phyloP scores from a whole-genome alignment of 2,113 vertebrate genomes.

The Epinephelus fuscoguttatus region DNA sequence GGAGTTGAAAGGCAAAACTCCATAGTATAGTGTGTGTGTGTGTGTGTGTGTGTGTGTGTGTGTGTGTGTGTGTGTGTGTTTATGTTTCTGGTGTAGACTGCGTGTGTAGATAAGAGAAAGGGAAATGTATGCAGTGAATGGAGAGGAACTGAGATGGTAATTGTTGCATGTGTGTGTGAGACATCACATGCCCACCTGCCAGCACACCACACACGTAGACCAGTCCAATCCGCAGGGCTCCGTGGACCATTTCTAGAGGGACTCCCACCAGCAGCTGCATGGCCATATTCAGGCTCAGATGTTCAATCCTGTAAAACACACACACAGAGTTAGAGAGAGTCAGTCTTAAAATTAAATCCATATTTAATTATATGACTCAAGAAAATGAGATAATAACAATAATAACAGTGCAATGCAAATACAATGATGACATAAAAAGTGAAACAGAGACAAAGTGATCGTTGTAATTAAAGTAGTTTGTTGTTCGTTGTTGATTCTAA shows the following conservation, averaged over 20 bases:
- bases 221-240: conserved; percentile 93
- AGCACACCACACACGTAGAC: conserved; percentile 95
- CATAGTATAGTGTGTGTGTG: neutral
- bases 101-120: conserved; percentile 9
- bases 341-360: neutral
- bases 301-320: conserved; percentile 92
- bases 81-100: neutral
- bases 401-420: neutral
- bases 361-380: neutral
- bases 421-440: neutral
- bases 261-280: conserved; percentile 97
- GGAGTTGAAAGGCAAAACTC: conserved; percentile 22
- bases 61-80: conserved; percentile 28
- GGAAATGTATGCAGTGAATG: conserved; percentile 12
- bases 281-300: conserved; percentile 94
- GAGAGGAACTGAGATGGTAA: neutral
- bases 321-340: conserved; percentile 26
- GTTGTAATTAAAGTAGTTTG: neutral
- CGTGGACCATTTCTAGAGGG: conserved; percentile 98
- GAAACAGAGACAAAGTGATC: neutral
- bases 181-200: conserved; percentile 87
- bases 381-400: neutral
- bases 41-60: conserved; percentile 25
- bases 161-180: conserved; percentile 14
- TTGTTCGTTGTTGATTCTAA: neutral